A percentile compares a stretch with the other conserved stretches of the same genome.
phyloP scores from a whole-genome alignment of 2,888 invertebrate genomes.

The Chouioia cunea region DNA sequence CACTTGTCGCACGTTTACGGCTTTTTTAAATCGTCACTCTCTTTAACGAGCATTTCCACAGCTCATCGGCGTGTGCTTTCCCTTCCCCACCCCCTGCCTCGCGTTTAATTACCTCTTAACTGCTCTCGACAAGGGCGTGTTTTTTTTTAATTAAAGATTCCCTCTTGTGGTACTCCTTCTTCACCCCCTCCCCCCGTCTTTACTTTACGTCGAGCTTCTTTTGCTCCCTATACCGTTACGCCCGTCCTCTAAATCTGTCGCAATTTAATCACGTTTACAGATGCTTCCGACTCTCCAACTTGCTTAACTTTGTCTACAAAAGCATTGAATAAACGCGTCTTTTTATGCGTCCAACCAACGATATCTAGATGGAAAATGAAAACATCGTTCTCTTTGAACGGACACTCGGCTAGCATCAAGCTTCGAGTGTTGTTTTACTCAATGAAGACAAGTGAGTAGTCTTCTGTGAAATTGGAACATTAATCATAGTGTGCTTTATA shows the following conservation, averaged over 20 bases:
- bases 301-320: no score
- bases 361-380: no score
- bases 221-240: neutral
- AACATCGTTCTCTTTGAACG: no score
- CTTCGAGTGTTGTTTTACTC: no score
- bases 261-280: slow-evolving; percentile 7
- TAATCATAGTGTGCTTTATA: no score
- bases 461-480: no score
- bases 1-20: neutral
- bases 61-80: slow-evolving; percentile 4
- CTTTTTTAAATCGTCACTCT: slow-evolving; percentile 20
- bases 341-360: no score
- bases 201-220: slow-evolving; percentile 13
- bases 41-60: slow-evolving; percentile 24
- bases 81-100: no score
- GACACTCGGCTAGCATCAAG: no score
- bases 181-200: neutral
- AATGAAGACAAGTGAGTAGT: no score
- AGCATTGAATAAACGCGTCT: no score
- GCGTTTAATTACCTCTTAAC: slow-evolving; percentile 32
- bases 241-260: slow-evolving; percentile 8
- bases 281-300: neutral
- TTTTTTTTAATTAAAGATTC: slow-evolving; percentile 36
- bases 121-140: slow-evolving; percentile 31
- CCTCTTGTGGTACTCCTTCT: slow-evolving; percentile 1